A percentile compares a stretch with the other conserved stretches of the same genome.
phyloP scores from a whole-genome alignment of 2,888 invertebrate genomes.

The Kryphioiulus occultus region DNA sequence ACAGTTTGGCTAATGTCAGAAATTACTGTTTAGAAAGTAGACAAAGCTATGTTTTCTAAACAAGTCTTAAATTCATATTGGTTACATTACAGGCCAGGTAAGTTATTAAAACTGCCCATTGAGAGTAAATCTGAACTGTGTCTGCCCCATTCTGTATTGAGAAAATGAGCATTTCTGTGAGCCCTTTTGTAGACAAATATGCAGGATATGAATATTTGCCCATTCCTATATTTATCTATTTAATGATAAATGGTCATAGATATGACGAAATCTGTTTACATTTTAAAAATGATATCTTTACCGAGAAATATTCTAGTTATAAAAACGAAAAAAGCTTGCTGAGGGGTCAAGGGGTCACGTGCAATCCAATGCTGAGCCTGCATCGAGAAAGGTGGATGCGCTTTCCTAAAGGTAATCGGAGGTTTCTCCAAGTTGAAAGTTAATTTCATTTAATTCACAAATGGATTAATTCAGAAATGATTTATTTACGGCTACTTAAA shows the following conservation, averaged over 20 bases:
- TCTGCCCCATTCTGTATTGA: neutral
- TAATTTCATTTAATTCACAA: neutral
- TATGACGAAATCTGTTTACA: conserved; percentile 13
- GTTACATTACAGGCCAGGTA: neutral
- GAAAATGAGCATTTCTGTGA: conserved; percentile 17
- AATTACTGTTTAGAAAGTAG: no score
- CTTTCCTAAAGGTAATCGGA: neutral
- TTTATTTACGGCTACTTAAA: neutral
- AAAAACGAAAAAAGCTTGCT: conserved; percentile 3
- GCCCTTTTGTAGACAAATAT: conserved; percentile 17
- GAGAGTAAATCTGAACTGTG: neutral
- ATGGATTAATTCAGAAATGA: no score
- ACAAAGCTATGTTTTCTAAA: no score
- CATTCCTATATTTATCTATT: conserved; percentile 23
- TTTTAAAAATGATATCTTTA: conserved; percentile 23
- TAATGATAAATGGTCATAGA: conserved; percentile 16
- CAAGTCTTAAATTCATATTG: no score
- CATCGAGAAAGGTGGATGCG: neutral
- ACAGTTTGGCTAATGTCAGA: no score
- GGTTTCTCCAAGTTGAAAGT: conserved; percentile 1
- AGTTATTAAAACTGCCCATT: neutral
- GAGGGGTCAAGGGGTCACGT: neutral
- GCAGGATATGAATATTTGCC: conserved; percentile 16
- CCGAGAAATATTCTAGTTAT: conserved; percentile 11
- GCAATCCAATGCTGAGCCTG: conserved; percentile 15